Conservation (phyloP, 2,797 vertebrate species). For the Florisuga fusca region DNA sequence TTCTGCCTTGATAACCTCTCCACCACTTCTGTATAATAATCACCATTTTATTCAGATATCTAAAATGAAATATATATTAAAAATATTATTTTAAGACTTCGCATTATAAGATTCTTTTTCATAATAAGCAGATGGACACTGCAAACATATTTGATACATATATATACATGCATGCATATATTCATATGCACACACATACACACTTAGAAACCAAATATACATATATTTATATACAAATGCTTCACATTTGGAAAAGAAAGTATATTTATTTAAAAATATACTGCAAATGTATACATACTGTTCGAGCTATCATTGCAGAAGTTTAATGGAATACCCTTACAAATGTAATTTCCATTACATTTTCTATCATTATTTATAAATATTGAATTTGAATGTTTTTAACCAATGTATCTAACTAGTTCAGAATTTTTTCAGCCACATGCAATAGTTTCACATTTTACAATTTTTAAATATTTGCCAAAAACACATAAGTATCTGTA, state of each 20-base stretch:
- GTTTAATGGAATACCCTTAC: not conserved
- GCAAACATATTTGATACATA: not conserved
- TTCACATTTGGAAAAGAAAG: not conserved
- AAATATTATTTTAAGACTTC: not conserved
- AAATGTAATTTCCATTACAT: not conserved
- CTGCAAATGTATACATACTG: not conserved
- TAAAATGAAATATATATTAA: slow-evolving; percentile 69
- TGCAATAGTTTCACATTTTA: not conserved
- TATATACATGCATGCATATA: not conserved
- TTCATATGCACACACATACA: not conserved
- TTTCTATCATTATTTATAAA: too few relatives aligned
- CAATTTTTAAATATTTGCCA: not conserved
- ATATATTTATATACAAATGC: not conserved
- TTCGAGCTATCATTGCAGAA: not conserved
- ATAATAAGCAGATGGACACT: not conserved
- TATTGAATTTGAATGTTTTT: not conserved
- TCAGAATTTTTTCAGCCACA: not conserved
- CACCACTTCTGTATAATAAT: slow-evolving; percentile 91
- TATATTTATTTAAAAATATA: too few relatives aligned
- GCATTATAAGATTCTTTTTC: not conserved
- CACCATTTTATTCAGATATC: slow-evolving; percentile 84
- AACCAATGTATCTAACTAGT: not conserved
- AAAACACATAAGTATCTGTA: not conserved
- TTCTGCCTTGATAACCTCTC: slow-evolving; percentile 88
- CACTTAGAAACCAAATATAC: not conserved